Conservation (phyloP, 2,113 vertebrate species). For the Bungarus multicinctus region DNA sequence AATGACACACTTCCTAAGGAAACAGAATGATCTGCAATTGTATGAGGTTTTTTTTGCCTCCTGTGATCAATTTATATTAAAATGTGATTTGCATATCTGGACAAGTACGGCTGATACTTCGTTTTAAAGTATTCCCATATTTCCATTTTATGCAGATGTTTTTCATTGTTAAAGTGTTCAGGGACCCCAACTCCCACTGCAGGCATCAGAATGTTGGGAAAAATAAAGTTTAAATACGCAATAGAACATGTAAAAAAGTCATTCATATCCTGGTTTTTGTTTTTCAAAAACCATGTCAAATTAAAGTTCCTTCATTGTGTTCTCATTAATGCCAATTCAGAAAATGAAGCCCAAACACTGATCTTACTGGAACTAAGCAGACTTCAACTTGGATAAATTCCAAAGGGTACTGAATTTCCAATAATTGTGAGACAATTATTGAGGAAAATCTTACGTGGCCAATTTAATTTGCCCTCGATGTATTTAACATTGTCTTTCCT, state of each 20-base stretch:
- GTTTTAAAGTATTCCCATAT: neutral
- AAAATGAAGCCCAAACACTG: neutral
- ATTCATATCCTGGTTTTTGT: neutral
- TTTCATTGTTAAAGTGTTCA: neutral
- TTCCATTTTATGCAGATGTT: neutral
- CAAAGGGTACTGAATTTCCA: neutral
- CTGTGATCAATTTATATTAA: neutral
- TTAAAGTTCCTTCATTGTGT: neutral
- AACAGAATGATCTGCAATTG: constrained; percentile 21
- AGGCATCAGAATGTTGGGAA: neutral
- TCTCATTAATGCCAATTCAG: neutral
- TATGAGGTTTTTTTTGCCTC: neutral
- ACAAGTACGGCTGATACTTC: neutral
- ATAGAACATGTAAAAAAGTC: neutral
- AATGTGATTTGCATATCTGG: neutral
- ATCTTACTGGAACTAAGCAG: neutral
- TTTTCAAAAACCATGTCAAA: neutral
- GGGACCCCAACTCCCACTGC: neutral
- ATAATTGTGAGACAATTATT: neutral
- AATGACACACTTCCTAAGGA: constrained; percentile 13
- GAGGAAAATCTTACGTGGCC: neutral
- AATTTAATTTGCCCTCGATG: neutral
- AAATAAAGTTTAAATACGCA: neutral
- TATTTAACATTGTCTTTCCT: neutral
- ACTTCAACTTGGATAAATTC: neutral